Base-by-base conservation (phyloP, 1,140 invertebrate species). In the Orussus abietinus region DNA sequence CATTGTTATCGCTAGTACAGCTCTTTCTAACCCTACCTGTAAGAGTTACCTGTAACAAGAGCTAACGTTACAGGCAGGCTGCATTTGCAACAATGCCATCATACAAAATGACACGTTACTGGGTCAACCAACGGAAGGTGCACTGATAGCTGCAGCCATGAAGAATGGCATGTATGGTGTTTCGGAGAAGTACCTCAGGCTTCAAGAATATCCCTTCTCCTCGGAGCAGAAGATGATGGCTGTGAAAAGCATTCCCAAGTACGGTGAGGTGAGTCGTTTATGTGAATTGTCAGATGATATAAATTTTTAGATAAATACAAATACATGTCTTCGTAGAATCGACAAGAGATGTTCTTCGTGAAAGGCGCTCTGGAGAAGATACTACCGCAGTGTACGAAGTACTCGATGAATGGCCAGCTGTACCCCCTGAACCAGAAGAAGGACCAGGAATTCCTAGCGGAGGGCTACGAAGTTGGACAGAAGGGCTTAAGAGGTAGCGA, bases 171-270 rank as follows among this genome's bases (percentile, higher is more conserved):
- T 97, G 78, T 86, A 88, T 53, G 85, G 88, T 32, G 71, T 89
- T 0, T 70, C 81, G 15, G 85, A 93, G 13, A 81, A 88, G 43
- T 98, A 90, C 68, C 76, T 87, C 3, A 76, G 94, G 35, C 68
- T 97, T 3, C 85, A 98, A 66, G 96, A 99, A 72, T 92, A 92
- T 76, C 96, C 97, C 1, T 99, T 99, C 66, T 80, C 78, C 53
- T 97, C 93, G 1, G 96, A 99, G 57, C 92, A 92, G 43, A 99
- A 99, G 75, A 92, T 93, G 80, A 99, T 99, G 97, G 88, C 89
- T n/a, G 94, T 99, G 7, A 92, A 90, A 72, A 93, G 89, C 64
- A 80, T 83, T 25, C 81, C 84, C 1, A 90, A 88, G 68, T 89
- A 88, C 66, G 77, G 76, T 26, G 78, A 84, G 52, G 80, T 80